These are phyloP conservation scores for Dromococcyx pavoninus DNA, from an alignment of 2,797 vertebrate genomes.

Conservation along the genomic window DNA sequence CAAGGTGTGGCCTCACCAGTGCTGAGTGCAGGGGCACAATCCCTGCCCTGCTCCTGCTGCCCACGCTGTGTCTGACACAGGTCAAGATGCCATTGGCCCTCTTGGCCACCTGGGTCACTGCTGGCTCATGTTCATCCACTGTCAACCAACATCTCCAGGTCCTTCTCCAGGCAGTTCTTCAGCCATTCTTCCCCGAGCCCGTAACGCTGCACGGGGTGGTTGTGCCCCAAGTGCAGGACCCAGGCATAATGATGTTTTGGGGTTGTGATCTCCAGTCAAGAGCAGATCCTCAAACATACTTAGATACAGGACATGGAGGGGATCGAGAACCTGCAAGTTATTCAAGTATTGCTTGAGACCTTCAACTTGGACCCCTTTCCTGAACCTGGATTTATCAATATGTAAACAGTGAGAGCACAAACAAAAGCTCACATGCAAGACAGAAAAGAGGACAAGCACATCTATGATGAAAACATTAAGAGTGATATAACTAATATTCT, in stretches of 20 bases:
- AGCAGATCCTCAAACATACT: neutral
- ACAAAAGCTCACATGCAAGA: neutral
- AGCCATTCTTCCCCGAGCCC: too few species aligned
- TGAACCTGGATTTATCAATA: neutral
- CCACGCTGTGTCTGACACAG: too few species aligned
- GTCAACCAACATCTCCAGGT: too few species aligned
- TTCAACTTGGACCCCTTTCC: neutral
- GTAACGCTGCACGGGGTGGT: too few species aligned
- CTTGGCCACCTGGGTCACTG: too few species aligned
- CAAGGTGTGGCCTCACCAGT: too few species aligned
- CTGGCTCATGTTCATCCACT: too few species aligned
- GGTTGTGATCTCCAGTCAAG: neutral
- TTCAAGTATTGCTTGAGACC: neutral
- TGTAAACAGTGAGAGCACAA: neutral
- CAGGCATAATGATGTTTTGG: neutral
- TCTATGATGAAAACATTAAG: neutral
- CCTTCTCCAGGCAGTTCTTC: too few species aligned
- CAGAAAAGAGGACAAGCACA: neutral
- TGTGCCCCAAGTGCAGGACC: too few species aligned
- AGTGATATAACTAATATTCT: neutral
- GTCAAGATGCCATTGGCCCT: too few species aligned
- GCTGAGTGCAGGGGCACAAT: too few species aligned
- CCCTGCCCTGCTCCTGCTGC: too few species aligned
- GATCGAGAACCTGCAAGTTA: neutral
- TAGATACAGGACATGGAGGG: neutral